phyloP scores from a whole-genome alignment of 2,797 vertebrate species.

The Oreochromis mossambicus region DNA sequence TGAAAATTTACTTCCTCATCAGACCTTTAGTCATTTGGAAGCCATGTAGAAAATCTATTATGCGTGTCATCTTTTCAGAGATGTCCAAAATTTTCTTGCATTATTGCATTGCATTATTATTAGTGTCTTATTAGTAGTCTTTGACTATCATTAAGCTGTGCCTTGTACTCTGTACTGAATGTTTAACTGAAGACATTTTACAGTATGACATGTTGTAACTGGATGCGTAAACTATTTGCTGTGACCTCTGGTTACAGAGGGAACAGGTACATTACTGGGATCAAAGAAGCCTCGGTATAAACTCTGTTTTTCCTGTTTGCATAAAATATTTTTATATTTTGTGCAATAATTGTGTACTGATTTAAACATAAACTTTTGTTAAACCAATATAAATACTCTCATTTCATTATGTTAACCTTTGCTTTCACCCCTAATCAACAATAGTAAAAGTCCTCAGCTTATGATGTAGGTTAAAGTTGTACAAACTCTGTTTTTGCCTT shows the following conservation, averaged over 20 bases:
- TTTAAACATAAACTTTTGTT: not conserved
- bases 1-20: not conserved
- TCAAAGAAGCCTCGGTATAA: not conserved
- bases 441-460: not conserved
- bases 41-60: not conserved
- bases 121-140: not conserved
- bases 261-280: not conserved
- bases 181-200: not conserved
- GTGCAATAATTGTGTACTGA: not conserved
- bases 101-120: not conserved
- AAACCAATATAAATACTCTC: not conserved
- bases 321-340: not conserved
- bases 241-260: not conserved
- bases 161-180: not conserved
- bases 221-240: not conserved
- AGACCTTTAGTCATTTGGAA: not conserved
- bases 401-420: not conserved
- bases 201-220: not conserved
- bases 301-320: not conserved
- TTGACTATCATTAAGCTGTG: not conserved
- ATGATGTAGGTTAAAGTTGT: not conserved
- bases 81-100: not conserved
- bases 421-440: not conserved
- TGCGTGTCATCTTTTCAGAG: not conserved
- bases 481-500: not conserved